These are phyloP conservation scores for Troides helena DNA, from an alignment of 2,888 invertebrate species.

Conservation along the genomic window DNA sequence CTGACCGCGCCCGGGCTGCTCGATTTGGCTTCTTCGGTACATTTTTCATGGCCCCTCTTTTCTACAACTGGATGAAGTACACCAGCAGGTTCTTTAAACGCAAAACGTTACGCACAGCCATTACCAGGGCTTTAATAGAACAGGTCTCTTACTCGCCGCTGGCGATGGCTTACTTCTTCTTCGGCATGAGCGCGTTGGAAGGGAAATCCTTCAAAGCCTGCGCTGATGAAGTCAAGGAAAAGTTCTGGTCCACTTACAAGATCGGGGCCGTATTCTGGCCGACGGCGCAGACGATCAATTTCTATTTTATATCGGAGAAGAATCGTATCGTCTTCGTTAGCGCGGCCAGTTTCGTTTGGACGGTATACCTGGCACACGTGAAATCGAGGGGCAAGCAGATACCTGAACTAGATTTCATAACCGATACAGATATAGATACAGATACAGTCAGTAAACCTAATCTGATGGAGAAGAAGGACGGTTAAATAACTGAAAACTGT, in stretches of 20 bases:
- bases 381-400: constrained; percentile 66
- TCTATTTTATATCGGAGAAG: constrained; percentile 84
- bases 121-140: constrained; percentile 78
- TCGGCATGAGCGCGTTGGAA: constrained; percentile 87
- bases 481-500: not conserved
- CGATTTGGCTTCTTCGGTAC: constrained; percentile 87
- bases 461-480: not conserved
- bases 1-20: constrained; percentile 81
- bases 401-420: not conserved
- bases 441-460: not conserved
- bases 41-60: constrained; percentile 87
- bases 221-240: constrained; percentile 83
- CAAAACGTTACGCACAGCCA: constrained; percentile 49
- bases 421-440: not conserved
- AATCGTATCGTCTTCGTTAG: constrained; percentile 88
- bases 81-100: constrained; percentile 53
- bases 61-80: constrained; percentile 87
- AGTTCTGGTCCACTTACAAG: constrained; percentile 87
- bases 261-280: constrained; percentile 86
- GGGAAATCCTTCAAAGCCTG: constrained; percentile 81
- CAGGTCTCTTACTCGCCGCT: constrained; percentile 86
- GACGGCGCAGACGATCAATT: constrained; percentile 85
- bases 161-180: constrained; percentile 87
- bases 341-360: constrained; percentile 87
- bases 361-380: constrained; percentile 88